Conservation (phyloP, 2,797 vertebrate species). For the Lagodon rhomboides region DNA sequence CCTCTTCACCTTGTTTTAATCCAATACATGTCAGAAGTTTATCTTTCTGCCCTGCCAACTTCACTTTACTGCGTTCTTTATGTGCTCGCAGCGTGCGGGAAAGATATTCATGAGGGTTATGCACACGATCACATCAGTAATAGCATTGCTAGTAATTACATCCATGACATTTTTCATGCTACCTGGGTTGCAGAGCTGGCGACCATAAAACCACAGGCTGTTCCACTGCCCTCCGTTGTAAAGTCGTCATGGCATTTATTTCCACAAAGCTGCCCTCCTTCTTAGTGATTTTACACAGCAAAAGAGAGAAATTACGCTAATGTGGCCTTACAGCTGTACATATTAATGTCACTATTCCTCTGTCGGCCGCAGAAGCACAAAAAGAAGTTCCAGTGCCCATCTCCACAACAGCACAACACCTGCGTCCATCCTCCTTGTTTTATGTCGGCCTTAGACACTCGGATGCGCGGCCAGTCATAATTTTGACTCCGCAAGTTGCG, state of each 20-base stretch:
- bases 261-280: not conserved
- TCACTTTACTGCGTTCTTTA: constrained; percentile 3
- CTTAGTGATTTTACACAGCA: constrained; percentile 12
- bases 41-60: constrained; percentile 7
- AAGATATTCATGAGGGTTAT: constrained; percentile 29
- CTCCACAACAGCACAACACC: constrained; percentile 27
- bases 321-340: not conserved
- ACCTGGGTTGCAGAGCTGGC: constrained; percentile 29
- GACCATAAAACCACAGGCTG: constrained; percentile 52
- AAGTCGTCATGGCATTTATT: constrained; percentile 17
- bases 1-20: not conserved
- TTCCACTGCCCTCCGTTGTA: constrained; percentile 25
- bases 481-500: constrained; percentile 43
- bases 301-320: constrained; percentile 11
- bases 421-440: constrained; percentile 49
- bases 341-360: not conserved
- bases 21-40: constrained; percentile 17
- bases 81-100: constrained; percentile 21
- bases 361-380: constrained; percentile 1
- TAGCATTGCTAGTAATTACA: constrained; percentile 35
- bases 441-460: constrained; percentile 43
- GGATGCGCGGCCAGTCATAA: constrained; percentile 46
- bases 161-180: constrained; percentile 35
- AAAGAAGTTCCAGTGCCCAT: not conserved
- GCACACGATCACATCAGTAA: constrained; percentile 28